These are phyloP conservation scores for Drosophila elegans DNA, from an alignment of 1,140 invertebrate species.

Conservation along the genomic window DNA sequence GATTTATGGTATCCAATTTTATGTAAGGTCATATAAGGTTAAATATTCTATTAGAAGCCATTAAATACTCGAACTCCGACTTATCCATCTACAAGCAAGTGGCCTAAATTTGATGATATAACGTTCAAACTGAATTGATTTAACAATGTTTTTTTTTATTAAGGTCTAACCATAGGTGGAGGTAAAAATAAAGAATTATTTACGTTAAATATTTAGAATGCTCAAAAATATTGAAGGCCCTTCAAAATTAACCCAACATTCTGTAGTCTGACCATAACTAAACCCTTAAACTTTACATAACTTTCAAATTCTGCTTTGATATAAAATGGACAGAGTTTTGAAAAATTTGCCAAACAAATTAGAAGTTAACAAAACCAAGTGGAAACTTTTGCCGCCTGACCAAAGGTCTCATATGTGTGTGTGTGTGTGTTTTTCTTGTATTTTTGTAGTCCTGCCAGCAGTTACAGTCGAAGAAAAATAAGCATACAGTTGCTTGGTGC, in stretches of 20 bases:
- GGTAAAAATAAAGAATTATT: no score
- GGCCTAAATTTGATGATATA: no score
- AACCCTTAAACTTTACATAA: neutral
- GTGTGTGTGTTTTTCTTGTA: neutral
- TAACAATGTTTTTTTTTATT: no score
- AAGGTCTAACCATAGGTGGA: no score
- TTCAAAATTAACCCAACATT: neutral
- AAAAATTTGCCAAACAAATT: slow-evolving; percentile 28
- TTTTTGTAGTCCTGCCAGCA: slow-evolving; percentile 19
- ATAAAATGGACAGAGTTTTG: neutral
- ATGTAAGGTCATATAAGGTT: no score
- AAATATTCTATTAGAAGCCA: neutral
- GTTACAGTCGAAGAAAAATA: slow-evolving; percentile 71
- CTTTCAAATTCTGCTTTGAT: slow-evolving; percentile 5
- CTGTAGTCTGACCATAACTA: neutral
- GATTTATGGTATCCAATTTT: neutral
- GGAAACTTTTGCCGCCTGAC: slow-evolving; percentile 50
- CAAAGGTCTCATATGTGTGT: slow-evolving; percentile 11
- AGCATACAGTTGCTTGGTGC: slow-evolving; percentile 63
- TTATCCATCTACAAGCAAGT: neutral
- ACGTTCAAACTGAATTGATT: no score
- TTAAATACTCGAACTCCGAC: neutral
- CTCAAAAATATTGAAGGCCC: no score
- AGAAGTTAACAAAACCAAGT: slow-evolving; percentile 18
- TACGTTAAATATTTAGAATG: no score